Conservation (phyloP, 2,113 vertebrate genomes). For the Uria lomvia region DNA sequence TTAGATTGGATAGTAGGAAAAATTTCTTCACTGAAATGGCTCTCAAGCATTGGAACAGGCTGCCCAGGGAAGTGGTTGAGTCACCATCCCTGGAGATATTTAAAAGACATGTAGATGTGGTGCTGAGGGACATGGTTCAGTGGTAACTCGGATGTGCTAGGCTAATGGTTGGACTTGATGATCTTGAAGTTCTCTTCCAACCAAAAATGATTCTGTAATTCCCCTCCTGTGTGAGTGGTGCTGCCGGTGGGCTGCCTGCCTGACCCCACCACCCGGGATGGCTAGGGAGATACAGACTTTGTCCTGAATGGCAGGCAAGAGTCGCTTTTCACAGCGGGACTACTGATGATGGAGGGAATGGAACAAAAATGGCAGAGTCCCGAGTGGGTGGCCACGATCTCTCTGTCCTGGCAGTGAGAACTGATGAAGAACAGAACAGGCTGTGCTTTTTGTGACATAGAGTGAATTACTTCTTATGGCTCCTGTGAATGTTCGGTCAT, state of each 20-base stretch:
- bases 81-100: not conserved
- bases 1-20: not conserved
- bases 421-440: not conserved
- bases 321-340: not conserved
- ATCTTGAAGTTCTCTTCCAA: not conserved
- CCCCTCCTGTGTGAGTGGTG: not conserved
- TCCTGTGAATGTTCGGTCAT: not conserved
- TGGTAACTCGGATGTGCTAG: not conserved
- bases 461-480: not conserved
- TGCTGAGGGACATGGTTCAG: not conserved
- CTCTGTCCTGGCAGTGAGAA: not conserved
- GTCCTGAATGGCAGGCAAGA: not conserved
- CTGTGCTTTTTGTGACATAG: not conserved
- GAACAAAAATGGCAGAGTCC: not conserved
- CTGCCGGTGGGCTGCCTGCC: not conserved
- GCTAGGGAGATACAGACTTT: not conserved
- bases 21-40: not conserved
- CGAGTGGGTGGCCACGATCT: not conserved
- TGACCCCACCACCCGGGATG: fast-evolving
- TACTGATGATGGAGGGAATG: no score
- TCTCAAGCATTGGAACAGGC: not conserved
- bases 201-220: not conserved
- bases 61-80: not conserved
- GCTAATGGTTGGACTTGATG: not conserved
- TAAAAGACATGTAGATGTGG: not conserved